phyloP scores from a whole-genome alignment of 2,797 vertebrate species.

The Pipistrellus nathusii region DNA sequence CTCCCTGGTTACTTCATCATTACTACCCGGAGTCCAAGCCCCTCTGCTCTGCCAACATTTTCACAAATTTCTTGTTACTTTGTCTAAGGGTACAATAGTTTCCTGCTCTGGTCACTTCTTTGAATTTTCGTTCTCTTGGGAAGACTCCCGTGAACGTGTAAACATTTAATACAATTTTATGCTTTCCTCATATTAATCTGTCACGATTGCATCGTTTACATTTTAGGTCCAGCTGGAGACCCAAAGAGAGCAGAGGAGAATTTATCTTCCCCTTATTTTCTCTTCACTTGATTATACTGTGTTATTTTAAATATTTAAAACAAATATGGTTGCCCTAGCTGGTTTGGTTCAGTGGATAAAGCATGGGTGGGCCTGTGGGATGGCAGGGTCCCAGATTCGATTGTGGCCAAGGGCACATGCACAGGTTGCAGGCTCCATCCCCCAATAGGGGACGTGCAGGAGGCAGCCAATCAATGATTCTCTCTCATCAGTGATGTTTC shows the following conservation, averaged over 20 bases:
- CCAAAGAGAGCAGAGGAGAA: not conserved
- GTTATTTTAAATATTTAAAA: conserved; percentile 37
- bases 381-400: no score
- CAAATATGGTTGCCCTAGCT: not conserved
- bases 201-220: not conserved
- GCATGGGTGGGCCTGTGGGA: no score
- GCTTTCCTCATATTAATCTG: not conserved
- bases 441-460: no score
- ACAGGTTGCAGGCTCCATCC: no score
- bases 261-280: not conserved
- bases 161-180: not conserved
- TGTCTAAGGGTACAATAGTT: not conserved
- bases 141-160: not conserved
- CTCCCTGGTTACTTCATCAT: not conserved
- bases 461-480: no score
- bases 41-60: not conserved
- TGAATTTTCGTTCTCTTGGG: not conserved
- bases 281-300: conserved; percentile 13
- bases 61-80: not conserved
- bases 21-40: not conserved
- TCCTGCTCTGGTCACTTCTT: not conserved
- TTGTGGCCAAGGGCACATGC: no score
- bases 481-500: no score
- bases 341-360: no score
- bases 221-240: not conserved